A percentile compares a stretch with the other conserved stretches of the same genome.
phyloP scores from a whole-genome alignment of 2,797 vertebrate species.

The Crenuchus spilurus region DNA sequence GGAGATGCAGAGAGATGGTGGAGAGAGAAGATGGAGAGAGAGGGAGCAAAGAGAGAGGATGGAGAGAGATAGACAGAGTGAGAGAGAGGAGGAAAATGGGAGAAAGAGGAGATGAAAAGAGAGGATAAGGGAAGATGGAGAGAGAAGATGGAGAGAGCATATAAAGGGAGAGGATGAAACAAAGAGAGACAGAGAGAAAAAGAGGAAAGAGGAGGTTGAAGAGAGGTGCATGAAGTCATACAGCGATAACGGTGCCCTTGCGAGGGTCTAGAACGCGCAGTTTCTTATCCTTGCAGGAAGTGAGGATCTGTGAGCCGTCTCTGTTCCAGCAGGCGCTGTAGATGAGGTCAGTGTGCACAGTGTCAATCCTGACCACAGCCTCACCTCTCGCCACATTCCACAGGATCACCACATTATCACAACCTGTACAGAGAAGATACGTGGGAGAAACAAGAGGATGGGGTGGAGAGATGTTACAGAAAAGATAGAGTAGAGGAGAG shows the following conservation, averaged over 20 bases:
- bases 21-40: no score
- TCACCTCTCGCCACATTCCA: constrained; percentile 86
- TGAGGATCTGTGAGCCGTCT: constrained; percentile 84
- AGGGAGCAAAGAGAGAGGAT: no score
- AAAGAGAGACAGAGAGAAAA: no score
- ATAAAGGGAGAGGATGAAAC: no score
- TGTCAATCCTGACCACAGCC: constrained; percentile 77
- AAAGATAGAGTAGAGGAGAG: neutral
- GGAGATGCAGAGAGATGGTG: no score
- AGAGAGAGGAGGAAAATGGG: no score
- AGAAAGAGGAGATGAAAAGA: no score
- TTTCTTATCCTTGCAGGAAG: constrained; percentile 87
- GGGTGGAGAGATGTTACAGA: no score
- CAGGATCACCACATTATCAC: constrained; percentile 86
- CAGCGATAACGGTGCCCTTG: constrained; percentile 77
- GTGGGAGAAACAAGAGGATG: neutral
- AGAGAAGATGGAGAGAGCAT: no score
- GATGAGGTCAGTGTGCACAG: constrained; percentile 83
- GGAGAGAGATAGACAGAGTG: no score
- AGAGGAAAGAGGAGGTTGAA: neutral
- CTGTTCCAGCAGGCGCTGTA: constrained; percentile 88
- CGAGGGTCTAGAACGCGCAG: constrained; percentile 84
- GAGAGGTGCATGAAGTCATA: constrained; percentile 65
- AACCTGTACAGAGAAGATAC: constrained; percentile 70
- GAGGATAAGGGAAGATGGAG: no score